These are phyloP conservation scores for Ormyrus pomaceus DNA, from an alignment of 2,888 invertebrate genomes.

Conservation along the genomic window DNA sequence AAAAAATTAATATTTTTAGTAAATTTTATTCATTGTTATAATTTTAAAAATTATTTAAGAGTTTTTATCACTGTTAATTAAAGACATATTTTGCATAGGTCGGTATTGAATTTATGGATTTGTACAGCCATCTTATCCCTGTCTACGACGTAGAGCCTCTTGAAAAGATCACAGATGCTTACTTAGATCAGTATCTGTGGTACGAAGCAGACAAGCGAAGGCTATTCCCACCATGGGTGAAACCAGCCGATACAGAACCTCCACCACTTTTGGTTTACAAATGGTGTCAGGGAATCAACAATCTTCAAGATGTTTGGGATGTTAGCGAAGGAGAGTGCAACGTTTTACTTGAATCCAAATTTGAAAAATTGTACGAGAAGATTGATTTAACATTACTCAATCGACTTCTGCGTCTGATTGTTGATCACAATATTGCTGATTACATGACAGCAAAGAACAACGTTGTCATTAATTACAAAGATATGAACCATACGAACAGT, in stretches of 20 bases:
- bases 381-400: conserved; percentile 99
- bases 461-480: conserved; percentile 99
- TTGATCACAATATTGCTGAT: conserved; percentile 99
- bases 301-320: conserved; percentile 99
- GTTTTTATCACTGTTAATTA: neutral
- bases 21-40: neutral
- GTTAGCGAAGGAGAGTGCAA: conserved; percentile 99
- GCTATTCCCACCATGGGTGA: conserved; percentile 98
- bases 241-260: conserved; percentile 98
- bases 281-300: conserved; percentile 99
- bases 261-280: conserved; percentile 95
- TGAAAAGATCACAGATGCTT: conserved; percentile 99
- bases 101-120: conserved; percentile 99
- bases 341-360: conserved; percentile 96
- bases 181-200: conserved; percentile 99
- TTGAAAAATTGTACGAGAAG: conserved; percentile 99
- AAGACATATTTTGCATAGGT: conserved; percentile 78
- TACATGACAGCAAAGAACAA: conserved; percentile 99
- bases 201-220: conserved; percentile 98
- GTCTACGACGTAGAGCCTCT: conserved; percentile 99
- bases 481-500: conserved; percentile 99
- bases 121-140: conserved; percentile 98
- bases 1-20: neutral
- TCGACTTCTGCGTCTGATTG: conserved; percentile 95
- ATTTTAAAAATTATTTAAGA: conserved; percentile 2